A percentile compares a stretch with the other conserved stretches of the same genome.
Evolutionary conservation across 2,113 vertebrate genomes (phyloP).

Genomic region (Galemys pyrenaicus): DNA sequence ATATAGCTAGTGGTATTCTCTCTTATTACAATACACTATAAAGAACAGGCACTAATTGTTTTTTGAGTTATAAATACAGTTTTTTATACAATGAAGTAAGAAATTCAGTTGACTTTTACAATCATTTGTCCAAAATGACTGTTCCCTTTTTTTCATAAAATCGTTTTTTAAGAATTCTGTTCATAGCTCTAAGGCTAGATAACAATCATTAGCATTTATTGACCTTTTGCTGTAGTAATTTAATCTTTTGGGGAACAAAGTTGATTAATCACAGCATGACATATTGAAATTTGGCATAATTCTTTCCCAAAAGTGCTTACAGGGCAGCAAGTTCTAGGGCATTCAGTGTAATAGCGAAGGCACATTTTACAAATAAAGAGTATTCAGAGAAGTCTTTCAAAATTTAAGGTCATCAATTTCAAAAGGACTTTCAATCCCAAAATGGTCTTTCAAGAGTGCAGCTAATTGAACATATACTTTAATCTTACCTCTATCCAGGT

Average conservation of each 20-base stretch:
- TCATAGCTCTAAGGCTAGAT: conserved; percentile 55
- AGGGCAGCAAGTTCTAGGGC: not conserved
- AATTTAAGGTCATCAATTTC: conserved; percentile 46
- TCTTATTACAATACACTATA: not conserved
- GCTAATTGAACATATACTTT: not conserved
- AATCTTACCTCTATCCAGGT: not conserved
- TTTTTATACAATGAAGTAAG: conserved; percentile 49
- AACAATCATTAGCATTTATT: conserved; percentile 70
- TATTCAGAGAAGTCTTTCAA: not conserved
- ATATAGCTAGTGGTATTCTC: not conserved
- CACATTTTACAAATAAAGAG: not conserved
- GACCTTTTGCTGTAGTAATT: conserved; percentile 71
- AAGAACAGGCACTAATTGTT: not conserved
- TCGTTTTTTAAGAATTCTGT: conserved; percentile 64
- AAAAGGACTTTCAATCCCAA: not conserved
- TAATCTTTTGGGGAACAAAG: conserved; percentile 60
- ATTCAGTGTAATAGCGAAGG: not conserved
- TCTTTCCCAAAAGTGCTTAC: conserved; percentile 58
- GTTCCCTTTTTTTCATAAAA: conserved; percentile 26
- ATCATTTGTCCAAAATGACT: conserved; percentile 61
- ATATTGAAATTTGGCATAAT: conserved; percentile 62
- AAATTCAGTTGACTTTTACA: conserved; percentile 52
- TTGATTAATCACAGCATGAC: conserved; percentile 65
- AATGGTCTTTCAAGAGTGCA: not conserved
- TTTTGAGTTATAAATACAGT: not conserved